Evolutionary conservation across 2,113 vertebrate species (phyloP), one percentile per base, ranked within the genome.

Genomic region (Cynopterus brachyotis): DNA sequence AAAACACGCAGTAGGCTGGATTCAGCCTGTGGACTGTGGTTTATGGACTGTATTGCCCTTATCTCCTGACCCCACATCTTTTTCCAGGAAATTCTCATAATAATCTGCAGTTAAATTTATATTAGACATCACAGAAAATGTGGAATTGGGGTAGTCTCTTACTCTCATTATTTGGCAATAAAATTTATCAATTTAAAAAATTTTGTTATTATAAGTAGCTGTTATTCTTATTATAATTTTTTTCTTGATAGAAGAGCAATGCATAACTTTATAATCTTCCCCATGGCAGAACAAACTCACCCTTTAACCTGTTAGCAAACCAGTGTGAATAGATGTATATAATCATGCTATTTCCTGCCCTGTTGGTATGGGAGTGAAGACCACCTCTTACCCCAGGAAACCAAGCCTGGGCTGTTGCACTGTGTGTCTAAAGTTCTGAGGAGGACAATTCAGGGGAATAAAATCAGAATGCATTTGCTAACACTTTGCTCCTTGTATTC

Each of bases 121-220:
- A 88, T 67, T 91, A 83, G 35, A 64, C 37, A 90, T 83, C 24
- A 35, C 4, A 55, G 53, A 90, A 72, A 42, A 88, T 57, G 81
- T 5, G 42, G 13, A 67, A 62, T 42, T 45, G 26, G 7, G 35
- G 59, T 40, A 88, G 64, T 62, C 83, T 89, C 20, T 83, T 57
- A 47, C 28, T 26, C 1, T 70, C 90, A 75, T 87, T 95, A 78
- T 81, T 62, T 96, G 82, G 55, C 69, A 93, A 76, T 20, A 81
- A 79, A 60, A 81, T 75, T 87, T 50, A 76, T 50, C 66, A 10
- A 59, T 40, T 45, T 80, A 78, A 79, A 83, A 92, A 53, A 70
- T 90, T 24, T 53, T 82, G 37, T 89, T 42, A 76, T 26, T 85
- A 5, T 35, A 66, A 40, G n/a, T 59, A 80, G 72, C 24, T n/a